Conservation (phyloP, 2,888 invertebrate genomes). For the Agonopterix arenella region DNA sequence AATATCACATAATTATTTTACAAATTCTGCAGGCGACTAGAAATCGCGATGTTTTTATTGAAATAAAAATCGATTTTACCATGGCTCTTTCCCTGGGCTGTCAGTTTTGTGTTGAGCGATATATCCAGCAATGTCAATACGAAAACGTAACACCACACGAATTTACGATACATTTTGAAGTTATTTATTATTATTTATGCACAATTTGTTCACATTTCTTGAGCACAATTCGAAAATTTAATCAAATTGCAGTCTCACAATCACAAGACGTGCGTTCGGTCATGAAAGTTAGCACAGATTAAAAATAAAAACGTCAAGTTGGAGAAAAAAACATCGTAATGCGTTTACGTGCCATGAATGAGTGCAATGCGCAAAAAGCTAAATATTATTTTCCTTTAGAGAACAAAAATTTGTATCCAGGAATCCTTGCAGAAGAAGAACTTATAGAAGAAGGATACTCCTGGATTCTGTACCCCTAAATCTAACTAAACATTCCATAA, state of each 20-base stretch:
- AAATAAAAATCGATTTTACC: slow-evolving; percentile 76
- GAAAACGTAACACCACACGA: slow-evolving; percentile 81
- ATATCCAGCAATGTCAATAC: slow-evolving; percentile 81
- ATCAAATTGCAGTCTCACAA: slow-evolving; percentile 1
- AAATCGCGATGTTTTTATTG: slow-evolving; percentile 8
- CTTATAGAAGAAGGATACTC: no score
- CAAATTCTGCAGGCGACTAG: neutral
- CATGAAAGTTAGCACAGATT: slow-evolving; percentile 9
- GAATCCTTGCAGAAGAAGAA: no score
- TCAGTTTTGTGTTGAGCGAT: slow-evolving; percentile 81
- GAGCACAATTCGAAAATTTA: slow-evolving; percentile 9
- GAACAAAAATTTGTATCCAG: no score
- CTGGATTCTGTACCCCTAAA: no score
- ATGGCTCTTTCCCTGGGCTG: slow-evolving; percentile 85
- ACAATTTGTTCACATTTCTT: slow-evolving; percentile 61
- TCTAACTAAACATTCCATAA: no score
- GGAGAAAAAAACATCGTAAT: no score
- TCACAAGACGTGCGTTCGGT: slow-evolving; percentile 14
- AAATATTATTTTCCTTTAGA: no score
- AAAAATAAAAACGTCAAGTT: neutral
- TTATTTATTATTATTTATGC: slow-evolving; percentile 20
- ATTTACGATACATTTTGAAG: slow-evolving; percentile 72
- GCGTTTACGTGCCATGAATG: no score
- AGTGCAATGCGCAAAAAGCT: no score
- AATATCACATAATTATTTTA: no score